Base-by-base conservation (phyloP, 2,797 vertebrate genomes). In the Capromys pilorides region DNA sequence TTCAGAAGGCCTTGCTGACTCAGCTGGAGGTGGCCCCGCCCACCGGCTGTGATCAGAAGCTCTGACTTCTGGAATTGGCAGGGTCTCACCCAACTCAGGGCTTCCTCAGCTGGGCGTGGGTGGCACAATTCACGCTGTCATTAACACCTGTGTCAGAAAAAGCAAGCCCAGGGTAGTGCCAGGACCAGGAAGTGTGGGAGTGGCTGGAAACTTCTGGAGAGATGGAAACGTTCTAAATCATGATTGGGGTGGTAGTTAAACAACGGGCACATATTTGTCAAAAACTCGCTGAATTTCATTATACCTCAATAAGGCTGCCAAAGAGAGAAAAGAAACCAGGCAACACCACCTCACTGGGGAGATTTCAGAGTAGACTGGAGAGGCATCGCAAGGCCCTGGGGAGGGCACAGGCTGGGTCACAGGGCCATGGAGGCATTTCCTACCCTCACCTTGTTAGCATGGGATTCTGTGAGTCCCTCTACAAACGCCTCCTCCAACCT, bases 1-100 rank as follows among this genome's bases (percentile, higher is more conserved):
- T 45, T 82, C 16, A 39, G 14, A 69, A 83, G 69, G n/a, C 83
- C 86, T 36, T 6, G 28, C 36, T 12, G n/a, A 21, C 41, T 51
- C 22, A 0, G 39, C 45, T 19, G 21, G 49, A 62, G n/a, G 80
- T 16, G 6, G 41, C 51, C 67, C n/a, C n/a, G 62, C 5, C 18
- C 51, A 36, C 5, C 1, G 18, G n/a, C 83, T 28, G 19, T 33
- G 49, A 54, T 21, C 11, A 39, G 61, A 22, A 33, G 10, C 59
- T 45, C 31, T 3, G n/a, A 39, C 12, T 36, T 24, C 69, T 28
- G n/a, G 22, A 28, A 24, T 7, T 1, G 0, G 8, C 0, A 4
- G 28, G 36, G 0, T 41, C 39, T 84, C 24, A 24, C 39, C 31
- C 28, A 61, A 33, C 41, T 69, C 39, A 5, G 73, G 36, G 33